A percentile compares a stretch with the other conserved stretches of the same genome.
phyloP scores from a whole-genome alignment of 1,140 invertebrate species.

The Venturia canescens region DNA sequence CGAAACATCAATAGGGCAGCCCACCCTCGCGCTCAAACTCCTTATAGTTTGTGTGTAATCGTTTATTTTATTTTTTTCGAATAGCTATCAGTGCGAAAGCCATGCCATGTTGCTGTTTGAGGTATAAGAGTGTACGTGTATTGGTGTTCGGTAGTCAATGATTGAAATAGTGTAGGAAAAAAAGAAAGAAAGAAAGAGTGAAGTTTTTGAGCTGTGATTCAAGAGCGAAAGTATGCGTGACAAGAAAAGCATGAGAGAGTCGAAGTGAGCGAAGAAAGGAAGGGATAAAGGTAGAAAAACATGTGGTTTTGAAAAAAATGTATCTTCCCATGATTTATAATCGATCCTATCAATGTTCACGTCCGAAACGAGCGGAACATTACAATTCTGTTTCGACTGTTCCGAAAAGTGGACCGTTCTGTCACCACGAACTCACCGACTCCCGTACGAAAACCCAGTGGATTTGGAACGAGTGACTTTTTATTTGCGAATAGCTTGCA shows the following conservation, averaged over 20 bases:
- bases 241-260: neutral
- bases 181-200: constrained; percentile 33
- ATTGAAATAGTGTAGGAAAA: constrained; percentile 21
- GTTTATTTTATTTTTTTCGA: constrained; percentile 30
- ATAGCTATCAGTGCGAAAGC: constrained; percentile 69
- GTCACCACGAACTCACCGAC: too few species aligned
- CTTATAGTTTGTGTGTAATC: constrained; percentile 59
- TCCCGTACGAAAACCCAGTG: too few species aligned
- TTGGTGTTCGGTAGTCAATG: neutral
- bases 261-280: neutral
- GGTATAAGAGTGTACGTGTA: neutral
- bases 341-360: too few species aligned
- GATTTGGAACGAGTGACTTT: too few species aligned
- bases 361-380: too few species aligned
- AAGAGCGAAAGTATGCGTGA: neutral
- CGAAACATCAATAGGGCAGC: constrained; percentile 66
- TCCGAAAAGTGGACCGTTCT: too few species aligned
- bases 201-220: constrained; percentile 49
- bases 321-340: too few species aligned
- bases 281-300: neutral
- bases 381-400: too few species aligned
- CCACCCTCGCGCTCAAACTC: constrained; percentile 74
- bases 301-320: neutral
- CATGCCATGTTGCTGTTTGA: constrained; percentile 61
- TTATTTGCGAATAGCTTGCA: too few species aligned